A percentile compares a stretch with the other conserved stretches of the same genome.
Evolutionary conservation across 2,888 invertebrate species (phyloP).

Genomic region (Caenorhabditis imperialis): DNA sequence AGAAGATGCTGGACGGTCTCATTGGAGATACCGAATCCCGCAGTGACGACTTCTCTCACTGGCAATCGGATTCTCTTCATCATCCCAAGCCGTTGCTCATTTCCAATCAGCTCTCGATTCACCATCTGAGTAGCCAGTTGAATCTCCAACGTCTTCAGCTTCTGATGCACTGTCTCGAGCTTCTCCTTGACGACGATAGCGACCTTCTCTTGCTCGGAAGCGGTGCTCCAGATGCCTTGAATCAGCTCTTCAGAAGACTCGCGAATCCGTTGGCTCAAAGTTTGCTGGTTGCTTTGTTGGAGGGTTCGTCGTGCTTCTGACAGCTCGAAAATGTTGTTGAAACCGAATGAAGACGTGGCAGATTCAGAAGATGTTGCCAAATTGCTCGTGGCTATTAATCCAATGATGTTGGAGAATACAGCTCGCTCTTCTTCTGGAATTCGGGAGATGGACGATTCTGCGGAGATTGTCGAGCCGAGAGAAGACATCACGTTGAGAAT

Average conservation of each 20-base stretch:
- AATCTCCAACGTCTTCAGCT: slow-evolving; percentile 24
- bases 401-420: slow-evolving; percentile 27
- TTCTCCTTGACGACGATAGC: slow-evolving; percentile 33
- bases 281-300: slow-evolving; percentile 18
- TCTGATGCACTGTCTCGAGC: slow-evolving; percentile 23
- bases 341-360: slow-evolving; percentile 17
- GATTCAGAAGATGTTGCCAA: slow-evolving; percentile 20
- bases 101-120: slow-evolving; percentile 17
- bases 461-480: slow-evolving; percentile 14
- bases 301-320: slow-evolving; percentile 27
- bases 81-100: slow-evolving; percentile 8
- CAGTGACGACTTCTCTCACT: slow-evolving; percentile 12
- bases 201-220: slow-evolving; percentile 20
- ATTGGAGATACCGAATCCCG: slow-evolving; percentile 29
- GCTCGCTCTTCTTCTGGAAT: slow-evolving; percentile 23
- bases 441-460: slow-evolving; percentile 8
- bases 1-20: slow-evolving; percentile 29
- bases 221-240: slow-evolving; percentile 53
- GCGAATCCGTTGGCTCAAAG: slow-evolving; percentile 14
- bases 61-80: slow-evolving; percentile 12
- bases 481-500: slow-evolving; percentile 27
- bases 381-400: slow-evolving; percentile 27
- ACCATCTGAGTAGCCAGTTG: slow-evolving; percentile 23
- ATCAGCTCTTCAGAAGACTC: slow-evolving; percentile 46
- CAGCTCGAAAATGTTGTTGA: slow-evolving; percentile 33